Conservation (phyloP, 2,113 vertebrate species). For the Xyrauchen texanus region DNA sequence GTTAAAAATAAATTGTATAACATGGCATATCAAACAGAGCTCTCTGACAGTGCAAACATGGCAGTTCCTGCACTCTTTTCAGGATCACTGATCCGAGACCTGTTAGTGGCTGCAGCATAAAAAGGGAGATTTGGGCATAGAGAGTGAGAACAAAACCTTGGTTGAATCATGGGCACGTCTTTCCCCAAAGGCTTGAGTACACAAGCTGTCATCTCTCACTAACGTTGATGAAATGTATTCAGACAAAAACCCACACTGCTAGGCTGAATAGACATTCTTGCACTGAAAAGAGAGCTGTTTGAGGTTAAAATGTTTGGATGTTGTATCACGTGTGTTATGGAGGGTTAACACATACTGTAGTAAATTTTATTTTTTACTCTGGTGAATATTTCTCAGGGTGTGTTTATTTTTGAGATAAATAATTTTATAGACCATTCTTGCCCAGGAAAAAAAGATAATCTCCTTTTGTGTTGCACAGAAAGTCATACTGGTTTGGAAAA, state of each 20-base stretch:
- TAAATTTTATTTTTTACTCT: too few relatives aligned
- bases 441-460: too few relatives aligned
- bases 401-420: too few relatives aligned
- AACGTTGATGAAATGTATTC: neutral
- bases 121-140: constrained; percentile 44
- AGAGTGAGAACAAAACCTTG: constrained; percentile 41
- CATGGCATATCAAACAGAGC: constrained; percentile 32
- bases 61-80: constrained; percentile 50
- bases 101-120: constrained; percentile 52
- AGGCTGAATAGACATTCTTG: neutral
- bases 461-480: too few relatives aligned
- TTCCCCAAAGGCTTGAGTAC: constrained; percentile 21
- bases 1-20: constrained; percentile 41
- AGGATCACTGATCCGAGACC: constrained; percentile 54
- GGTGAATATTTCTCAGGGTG: too few relatives aligned
- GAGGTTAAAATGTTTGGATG: neutral
- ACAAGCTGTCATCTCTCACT: constrained; percentile 33
- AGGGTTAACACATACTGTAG: neutral
- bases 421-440: too few relatives aligned
- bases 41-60: constrained; percentile 48
- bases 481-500: too few relatives aligned
- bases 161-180: neutral
- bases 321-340: neutral
- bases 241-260: neutral
- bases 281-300: neutral